Base-by-base conservation (phyloP, 2,797 vertebrate genomes). In the Fringilla coelebs region DNA sequence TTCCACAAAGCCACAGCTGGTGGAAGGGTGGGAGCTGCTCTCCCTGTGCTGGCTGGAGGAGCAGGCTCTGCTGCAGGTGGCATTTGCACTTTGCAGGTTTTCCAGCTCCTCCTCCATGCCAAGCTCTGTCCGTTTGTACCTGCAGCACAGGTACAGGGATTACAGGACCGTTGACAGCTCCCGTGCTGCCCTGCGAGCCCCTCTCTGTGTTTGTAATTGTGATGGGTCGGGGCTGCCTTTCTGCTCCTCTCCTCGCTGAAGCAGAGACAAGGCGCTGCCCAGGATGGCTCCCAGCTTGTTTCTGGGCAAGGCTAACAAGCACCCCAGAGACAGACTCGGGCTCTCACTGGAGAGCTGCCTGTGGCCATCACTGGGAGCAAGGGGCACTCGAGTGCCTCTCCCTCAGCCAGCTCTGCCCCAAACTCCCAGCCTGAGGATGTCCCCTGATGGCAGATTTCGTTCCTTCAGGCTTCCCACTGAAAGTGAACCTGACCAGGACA, bases 191-290 rank as follows among this genome's bases (percentile, higher is more conserved):
- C 54, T 45, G 15, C 48, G 28, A 88, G 12, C 15, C 26, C 21
- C 54, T 73, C 7, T 1, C 17, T 17, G 36, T 46, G 12, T 22
- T 2, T 16, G 11, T 11, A 0, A 2, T 24, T 43, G 19, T 15
- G 38, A 22, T 11, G 34, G 48, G 19, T 38, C 34, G 38, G 29
- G 65, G 28, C 28, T 88, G 65, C 36, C 4, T 54, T 73, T 72
- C 68, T 54, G 14, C 29, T 74, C 45, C 17, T 28, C 17, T 54
- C 19, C 11, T 32, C 29, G 11, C 16, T 73, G 28, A 63, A 22
- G 3, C 5, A 58, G 40, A 63, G 36, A 41, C 11, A 10, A 60
- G 34, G 12, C 24, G 13, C 6, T 29, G 73, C 34, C 32, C 8
- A 4, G 13, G 60, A 57, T 45, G 31, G 58, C 77, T 73, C 38